Percentiles rank a stretch among this genome's conserved stretches.
These are phyloP conservation scores for Dipodomys merriami DNA, from an alignment of 2,113 vertebrate species.

Conservation along the genomic window DNA sequence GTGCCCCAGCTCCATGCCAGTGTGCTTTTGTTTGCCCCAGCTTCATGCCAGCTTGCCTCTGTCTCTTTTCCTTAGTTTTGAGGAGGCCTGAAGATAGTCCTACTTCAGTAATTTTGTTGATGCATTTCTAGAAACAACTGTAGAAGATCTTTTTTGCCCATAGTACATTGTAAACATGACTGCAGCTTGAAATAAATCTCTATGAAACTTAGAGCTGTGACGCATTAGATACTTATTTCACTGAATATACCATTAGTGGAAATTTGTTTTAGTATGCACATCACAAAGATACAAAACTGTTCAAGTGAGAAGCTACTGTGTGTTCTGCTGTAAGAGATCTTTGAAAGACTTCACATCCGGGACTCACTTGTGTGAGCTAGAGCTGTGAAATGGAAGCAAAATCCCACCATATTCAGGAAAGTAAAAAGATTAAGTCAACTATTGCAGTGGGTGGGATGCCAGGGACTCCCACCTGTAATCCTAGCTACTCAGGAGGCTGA, in stretches of 20 bases:
- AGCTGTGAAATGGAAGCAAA: no score
- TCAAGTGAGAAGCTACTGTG: no score
- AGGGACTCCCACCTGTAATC: no score
- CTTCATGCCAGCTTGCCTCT: background rate
- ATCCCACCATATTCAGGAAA: no score
- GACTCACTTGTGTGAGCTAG: background rate
- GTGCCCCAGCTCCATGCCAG: background rate
- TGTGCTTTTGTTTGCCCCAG: background rate
- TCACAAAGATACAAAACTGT: background rate
- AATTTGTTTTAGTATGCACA: background rate
- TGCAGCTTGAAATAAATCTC: background rate
- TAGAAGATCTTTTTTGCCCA: background rate
- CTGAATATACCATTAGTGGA: background rate
- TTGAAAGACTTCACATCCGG: background rate
- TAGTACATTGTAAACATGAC: conserved; percentile 17
- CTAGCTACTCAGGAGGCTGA: no score
- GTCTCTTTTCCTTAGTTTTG: background rate
- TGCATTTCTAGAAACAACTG: conserved; percentile 31
- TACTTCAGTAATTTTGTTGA: background rate
- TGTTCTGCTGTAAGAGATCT: background rate
- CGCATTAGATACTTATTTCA: background rate
- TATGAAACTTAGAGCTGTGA: background rate
- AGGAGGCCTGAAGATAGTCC: background rate
- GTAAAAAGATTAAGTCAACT: background rate
- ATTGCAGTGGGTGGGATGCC: no score